These are phyloP conservation scores for Belgica antarctica DNA, from an alignment of 2,888 invertebrate species.

Conservation along the genomic window DNA sequence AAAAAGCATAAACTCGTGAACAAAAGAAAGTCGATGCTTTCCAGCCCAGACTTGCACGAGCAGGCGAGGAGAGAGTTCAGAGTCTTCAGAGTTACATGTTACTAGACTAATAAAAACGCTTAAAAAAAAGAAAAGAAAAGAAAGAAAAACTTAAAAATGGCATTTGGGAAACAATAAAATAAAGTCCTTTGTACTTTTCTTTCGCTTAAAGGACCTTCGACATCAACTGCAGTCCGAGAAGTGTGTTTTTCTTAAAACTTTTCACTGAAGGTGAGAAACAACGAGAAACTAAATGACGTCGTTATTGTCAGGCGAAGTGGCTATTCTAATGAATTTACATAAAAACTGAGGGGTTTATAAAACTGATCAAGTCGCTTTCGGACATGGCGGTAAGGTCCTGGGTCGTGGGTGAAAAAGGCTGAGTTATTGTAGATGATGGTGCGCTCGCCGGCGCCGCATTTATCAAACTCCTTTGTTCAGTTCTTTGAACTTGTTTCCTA, in stretches of 20 bases:
- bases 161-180: conserved; percentile 16
- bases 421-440: conserved; percentile 46
- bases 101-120: background rate
- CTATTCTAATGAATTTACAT: conserved; percentile 11
- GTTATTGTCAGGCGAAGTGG: background rate
- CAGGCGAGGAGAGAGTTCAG: too few relatives aligned
- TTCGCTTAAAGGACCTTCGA: background rate
- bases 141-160: conserved; percentile 7
- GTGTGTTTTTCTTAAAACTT: background rate
- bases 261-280: background rate
- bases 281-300: background rate
- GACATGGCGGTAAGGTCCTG: conserved; percentile 79
- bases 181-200: conserved; percentile 22
- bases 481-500: conserved; percentile 37
- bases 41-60: too few relatives aligned
- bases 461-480: conserved; percentile 46
- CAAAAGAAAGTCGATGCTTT: too few relatives aligned
- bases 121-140: too few relatives aligned
- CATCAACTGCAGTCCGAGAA: background rate
- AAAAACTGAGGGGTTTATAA: conserved; percentile 68
- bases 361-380: conserved; percentile 82
- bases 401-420: conserved; percentile 50
- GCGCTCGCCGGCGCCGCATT: conserved; percentile 47
- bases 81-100: conserved; percentile 1
- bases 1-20: too few relatives aligned